phyloP scores from a whole-genome alignment of 2,113 vertebrate species.

The Chaenocephalus aceratus region DNA sequence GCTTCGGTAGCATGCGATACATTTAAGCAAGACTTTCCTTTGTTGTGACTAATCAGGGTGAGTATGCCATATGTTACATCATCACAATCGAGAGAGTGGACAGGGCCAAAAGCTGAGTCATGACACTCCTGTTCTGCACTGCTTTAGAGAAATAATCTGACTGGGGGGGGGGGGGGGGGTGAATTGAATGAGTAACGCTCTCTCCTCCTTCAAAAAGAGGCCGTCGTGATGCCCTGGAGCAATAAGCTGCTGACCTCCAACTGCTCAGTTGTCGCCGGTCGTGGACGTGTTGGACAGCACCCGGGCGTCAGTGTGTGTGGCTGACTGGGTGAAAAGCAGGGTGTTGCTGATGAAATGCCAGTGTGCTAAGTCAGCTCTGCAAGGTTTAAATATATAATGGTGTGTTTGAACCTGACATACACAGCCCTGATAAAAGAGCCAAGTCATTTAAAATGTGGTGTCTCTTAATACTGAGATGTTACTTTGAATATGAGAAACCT shows the following conservation, averaged over 20 bases:
- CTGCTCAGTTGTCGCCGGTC: constrained; percentile 28
- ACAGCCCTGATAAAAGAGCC: constrained; percentile 19
- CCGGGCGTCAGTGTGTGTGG: constrained; percentile 11
- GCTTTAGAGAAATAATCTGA: constrained; percentile 57
- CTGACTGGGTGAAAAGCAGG: constrained; percentile 24
- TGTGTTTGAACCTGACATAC: constrained; percentile 37
- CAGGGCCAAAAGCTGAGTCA: constrained; percentile 76
- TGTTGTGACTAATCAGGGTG: constrained; percentile 73
- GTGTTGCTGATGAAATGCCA: constrained; percentile 50
- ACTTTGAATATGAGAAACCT: background rate
- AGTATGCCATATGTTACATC: constrained; percentile 75
- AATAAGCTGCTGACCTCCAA: constrained; percentile 42
- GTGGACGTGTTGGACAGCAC: constrained; percentile 21
- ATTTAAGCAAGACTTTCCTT: constrained; percentile 59
- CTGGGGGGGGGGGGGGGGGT: constrained; percentile 5
- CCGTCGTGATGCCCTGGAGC: constrained; percentile 48
- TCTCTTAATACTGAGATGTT: constrained; percentile 8
- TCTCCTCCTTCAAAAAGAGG: constrained; percentile 40
- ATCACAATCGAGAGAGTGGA: constrained; percentile 63
- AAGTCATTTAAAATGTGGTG: constrained; percentile 12
- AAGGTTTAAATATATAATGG: constrained; percentile 47
- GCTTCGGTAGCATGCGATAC: constrained; percentile 47
- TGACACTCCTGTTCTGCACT: constrained; percentile 59
- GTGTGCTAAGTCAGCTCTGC: constrained; percentile 42
- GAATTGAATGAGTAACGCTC: constrained; percentile 43